These are phyloP conservation scores for Piscicola geometra DNA, from an alignment of 2,888 invertebrate genomes.

Conservation along the genomic window DNA sequence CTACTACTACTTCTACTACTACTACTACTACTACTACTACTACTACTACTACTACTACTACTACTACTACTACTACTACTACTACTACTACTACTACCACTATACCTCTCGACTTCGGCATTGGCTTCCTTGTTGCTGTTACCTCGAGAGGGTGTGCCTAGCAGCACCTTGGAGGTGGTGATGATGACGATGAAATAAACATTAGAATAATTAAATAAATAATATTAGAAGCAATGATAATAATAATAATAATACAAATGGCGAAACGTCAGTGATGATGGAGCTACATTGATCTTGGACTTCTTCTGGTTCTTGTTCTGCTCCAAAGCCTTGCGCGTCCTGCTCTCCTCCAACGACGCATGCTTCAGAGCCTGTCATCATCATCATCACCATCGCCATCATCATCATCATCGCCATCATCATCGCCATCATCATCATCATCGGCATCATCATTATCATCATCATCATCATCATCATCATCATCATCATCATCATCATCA, in stretches of 20 bases:
- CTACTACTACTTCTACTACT: constrained; percentile 10
- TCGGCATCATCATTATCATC: constrained; percentile 9
- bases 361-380: constrained; percentile 74
- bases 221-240: background rate
- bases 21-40: constrained; percentile 12
- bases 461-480: background rate
- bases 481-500: background rate
- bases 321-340: constrained; percentile 83
- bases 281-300: constrained; percentile 82
- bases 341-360: constrained; percentile 82
- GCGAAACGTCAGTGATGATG: constrained; percentile 63
- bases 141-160: constrained; percentile 70
- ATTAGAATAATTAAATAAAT: background rate
- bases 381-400: no score
- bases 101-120: constrained; percentile 31
- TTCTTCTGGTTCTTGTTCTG: constrained; percentile 83
- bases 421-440: no score
- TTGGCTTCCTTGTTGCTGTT: constrained; percentile 73
- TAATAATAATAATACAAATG: constrained; percentile 9
- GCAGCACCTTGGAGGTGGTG: constrained; percentile 45
- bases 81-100: constrained; percentile 30
- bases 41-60: constrained; percentile 12
- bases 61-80: constrained; percentile 17
- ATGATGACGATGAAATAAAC: constrained; percentile 38
- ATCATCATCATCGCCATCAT: no score